Evolutionary conservation across 2,113 vertebrate species (phyloP).

Genomic region (Silurus meridionalis): DNA sequence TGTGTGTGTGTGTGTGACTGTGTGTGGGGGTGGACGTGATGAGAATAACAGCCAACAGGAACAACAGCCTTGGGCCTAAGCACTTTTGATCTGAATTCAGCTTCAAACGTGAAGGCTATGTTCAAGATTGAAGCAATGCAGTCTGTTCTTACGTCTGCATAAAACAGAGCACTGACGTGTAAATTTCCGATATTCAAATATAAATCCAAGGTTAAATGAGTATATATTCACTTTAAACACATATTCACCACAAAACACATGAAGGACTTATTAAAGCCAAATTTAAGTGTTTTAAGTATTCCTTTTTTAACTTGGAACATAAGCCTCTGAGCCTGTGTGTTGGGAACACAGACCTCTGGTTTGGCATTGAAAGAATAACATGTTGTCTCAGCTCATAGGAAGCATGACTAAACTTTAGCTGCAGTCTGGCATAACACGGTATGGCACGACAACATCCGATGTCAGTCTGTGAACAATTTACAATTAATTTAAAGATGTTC

Average conservation of each 20-base stretch:
- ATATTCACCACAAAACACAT: not conserved
- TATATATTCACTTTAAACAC: not conserved
- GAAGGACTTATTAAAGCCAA: not conserved
- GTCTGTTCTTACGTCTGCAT: constrained; percentile 4
- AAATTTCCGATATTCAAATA: not conserved
- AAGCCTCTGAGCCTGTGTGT: constrained; percentile 6
- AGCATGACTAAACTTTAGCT: constrained; percentile 42
- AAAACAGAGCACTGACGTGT: not conserved
- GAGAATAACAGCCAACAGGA: constrained; percentile 43
- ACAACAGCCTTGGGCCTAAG: constrained; percentile 33
- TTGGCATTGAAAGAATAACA: constrained; percentile 17
- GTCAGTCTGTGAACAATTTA: not conserved
- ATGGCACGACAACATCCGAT: constrained; percentile 6
- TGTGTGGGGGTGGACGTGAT: constrained; percentile 35
- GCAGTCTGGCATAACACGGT: constrained; percentile 12
- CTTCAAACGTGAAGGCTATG: not conserved
- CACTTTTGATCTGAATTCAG: constrained; percentile 34
- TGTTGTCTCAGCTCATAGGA: constrained; percentile 12
- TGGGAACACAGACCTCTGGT: constrained; percentile 4
- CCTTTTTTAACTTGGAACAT: not conserved
- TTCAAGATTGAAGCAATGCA: constrained; percentile 11
- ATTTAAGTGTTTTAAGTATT: not conserved
- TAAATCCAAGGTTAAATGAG: not conserved
- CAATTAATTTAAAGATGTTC: too few species aligned
- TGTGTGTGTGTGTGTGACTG: not conserved